phyloP scores from a whole-genome alignment of 1,140 invertebrate species.

The Anoplolepis gracilipes region DNA sequence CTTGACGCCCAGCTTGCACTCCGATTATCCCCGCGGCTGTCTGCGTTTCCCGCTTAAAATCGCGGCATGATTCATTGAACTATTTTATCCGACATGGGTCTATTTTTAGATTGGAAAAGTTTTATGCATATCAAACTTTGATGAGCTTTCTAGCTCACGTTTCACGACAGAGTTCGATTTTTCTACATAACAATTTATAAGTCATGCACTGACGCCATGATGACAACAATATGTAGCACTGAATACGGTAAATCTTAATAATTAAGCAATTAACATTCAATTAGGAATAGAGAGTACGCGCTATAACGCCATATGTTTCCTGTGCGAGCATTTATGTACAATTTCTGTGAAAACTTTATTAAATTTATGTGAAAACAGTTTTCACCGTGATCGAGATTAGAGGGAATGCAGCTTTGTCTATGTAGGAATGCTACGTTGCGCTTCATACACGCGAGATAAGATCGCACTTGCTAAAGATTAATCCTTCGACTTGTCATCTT shows the following conservation, averaged over 20 bases:
- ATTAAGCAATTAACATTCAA: conserved; percentile 12
- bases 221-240: neutral
- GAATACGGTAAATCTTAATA: neutral
- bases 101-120: neutral
- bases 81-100: neutral
- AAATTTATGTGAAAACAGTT: conserved; percentile 33
- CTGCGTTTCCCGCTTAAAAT: neutral
- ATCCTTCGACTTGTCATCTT: conserved; percentile 49
- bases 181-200: neutral
- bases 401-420: conserved; percentile 69
- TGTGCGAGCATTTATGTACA: conserved; percentile 60
- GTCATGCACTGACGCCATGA: neutral
- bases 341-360: no score
- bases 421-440: conserved; percentile 69
- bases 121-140: neutral
- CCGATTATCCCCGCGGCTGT: conserved; percentile 17
- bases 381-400: conserved; percentile 34
- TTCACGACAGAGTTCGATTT: neutral
- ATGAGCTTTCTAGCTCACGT: neutral
- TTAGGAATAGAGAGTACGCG: conserved; percentile 19
- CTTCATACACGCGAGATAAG: conserved; percentile 49
- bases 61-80: neutral
- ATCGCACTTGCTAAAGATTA: neutral
- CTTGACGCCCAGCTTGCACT: conserved; percentile 37
- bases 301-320: conserved; percentile 29